phyloP scores from a whole-genome alignment of 2,113 vertebrate species.

The Etia nguti region DNA sequence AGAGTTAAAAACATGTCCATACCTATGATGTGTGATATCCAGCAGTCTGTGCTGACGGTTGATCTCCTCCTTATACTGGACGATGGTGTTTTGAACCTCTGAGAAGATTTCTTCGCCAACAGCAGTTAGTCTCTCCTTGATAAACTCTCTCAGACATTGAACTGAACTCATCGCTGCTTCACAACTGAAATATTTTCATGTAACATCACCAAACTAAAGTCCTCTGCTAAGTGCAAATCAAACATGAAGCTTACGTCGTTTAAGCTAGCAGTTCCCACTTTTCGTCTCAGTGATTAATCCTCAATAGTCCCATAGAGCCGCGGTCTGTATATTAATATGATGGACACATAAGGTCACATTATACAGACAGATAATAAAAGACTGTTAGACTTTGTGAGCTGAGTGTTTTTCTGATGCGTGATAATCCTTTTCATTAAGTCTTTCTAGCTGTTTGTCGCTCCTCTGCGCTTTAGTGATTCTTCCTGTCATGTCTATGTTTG shows the following conservation, averaged over 20 bases:
- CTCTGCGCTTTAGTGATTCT: neutral
- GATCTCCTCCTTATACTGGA: too few species aligned
- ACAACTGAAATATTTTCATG: neutral
- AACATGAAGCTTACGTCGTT: neutral
- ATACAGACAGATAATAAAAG: neutral
- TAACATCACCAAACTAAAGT: neutral
- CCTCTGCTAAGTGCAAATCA: neutral
- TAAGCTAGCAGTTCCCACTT: neutral
- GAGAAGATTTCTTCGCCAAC: too few species aligned
- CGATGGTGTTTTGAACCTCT: too few species aligned
- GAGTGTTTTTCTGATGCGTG: neutral
- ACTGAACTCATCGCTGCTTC: too few species aligned
- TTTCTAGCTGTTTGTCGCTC: neutral
- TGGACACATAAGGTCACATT: neutral
- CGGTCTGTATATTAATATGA: neutral
- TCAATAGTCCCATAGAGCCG: neutral
- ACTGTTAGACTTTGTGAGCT: neutral
- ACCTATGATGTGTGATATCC: too few species aligned
- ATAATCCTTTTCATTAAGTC: neutral
- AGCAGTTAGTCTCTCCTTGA: too few species aligned
- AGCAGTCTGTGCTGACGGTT: too few species aligned
- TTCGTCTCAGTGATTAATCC: neutral
- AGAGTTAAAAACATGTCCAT: too few species aligned
- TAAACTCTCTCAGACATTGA: too few species aligned
- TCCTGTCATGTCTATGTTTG: neutral